Conservation (phyloP, 2,888 invertebrate genomes). For the Mesodorylaimus sp. region DNA sequence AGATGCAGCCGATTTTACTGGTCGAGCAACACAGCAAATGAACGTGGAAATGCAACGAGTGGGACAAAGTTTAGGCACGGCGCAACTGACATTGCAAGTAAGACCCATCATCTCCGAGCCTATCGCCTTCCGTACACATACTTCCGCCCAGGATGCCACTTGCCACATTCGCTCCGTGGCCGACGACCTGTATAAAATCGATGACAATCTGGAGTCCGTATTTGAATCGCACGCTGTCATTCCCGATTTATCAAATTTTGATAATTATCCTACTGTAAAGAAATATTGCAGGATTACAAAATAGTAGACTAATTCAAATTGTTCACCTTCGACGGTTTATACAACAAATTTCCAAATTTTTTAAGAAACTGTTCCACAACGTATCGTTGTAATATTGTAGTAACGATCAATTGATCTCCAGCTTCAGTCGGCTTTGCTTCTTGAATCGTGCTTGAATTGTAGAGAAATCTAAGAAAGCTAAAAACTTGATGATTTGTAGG, state of each 20-base stretch:
- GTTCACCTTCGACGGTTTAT: background rate
- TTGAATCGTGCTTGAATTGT: background rate
- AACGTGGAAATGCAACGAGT: background rate
- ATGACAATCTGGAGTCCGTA: slow-evolving; percentile 4
- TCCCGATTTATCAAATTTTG: slow-evolving; percentile 1
- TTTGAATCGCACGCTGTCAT: background rate
- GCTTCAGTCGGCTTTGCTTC: background rate
- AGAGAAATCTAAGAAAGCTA: slow-evolving; percentile 4
- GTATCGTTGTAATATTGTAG: background rate
- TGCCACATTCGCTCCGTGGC: slow-evolving; percentile 6
- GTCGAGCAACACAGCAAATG: background rate
- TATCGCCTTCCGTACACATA: too few relatives aligned
- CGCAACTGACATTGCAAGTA: background rate
- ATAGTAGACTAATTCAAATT: background rate
- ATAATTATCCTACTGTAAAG: background rate
- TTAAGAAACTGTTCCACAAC: background rate
- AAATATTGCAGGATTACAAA: background rate
- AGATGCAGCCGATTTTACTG: background rate
- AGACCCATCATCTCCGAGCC: background rate
- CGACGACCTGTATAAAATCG: slow-evolving; percentile 7
- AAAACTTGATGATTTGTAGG: background rate
- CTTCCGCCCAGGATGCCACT: slow-evolving; percentile 4
- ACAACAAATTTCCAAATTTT: background rate
- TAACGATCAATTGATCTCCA: background rate
- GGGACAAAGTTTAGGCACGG: background rate